Conservation (phyloP, 1,140 invertebrate species). For the Batillaria attramentaria region DNA sequence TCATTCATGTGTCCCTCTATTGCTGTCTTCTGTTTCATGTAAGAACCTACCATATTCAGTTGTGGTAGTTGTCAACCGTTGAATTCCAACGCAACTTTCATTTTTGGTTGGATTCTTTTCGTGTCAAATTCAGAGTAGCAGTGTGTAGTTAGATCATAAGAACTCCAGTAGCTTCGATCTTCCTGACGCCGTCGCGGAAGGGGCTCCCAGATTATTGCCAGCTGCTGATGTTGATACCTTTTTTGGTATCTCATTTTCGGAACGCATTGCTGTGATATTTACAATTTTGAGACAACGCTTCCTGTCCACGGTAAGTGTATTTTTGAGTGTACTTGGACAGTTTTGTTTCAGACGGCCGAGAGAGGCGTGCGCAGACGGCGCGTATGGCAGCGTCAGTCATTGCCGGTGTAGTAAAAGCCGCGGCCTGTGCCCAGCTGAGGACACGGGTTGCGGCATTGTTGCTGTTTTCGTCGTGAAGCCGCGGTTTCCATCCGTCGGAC, state of each 20-base stretch:
- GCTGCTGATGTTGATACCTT: conserved; percentile 35
- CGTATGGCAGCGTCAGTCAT: not conserved
- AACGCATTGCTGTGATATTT: conserved; percentile 33
- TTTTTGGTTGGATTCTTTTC: conserved; percentile 23
- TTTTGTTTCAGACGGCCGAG: not conserved
- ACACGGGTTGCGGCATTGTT: too few species aligned
- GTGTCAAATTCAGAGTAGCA: conserved; percentile 9
- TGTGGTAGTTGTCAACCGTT: conserved; percentile 20
- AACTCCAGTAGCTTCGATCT: conserved; percentile 27
- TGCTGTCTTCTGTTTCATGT: conserved; percentile 15
- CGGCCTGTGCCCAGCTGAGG: too few species aligned
- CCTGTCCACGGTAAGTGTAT: conserved; percentile 15
- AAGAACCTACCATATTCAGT: conserved; percentile 20
- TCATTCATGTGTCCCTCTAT: conserved; percentile 22
- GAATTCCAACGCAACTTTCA: conserved; percentile 7
- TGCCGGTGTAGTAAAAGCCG: too few species aligned
- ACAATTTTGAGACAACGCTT: conserved; percentile 10
- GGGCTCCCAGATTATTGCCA: conserved; percentile 34
- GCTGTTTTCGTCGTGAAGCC: too few species aligned
- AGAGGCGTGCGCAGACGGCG: not conserved
- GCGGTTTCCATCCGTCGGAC: too few species aligned
- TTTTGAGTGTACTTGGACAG: not conserved
- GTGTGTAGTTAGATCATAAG: conserved; percentile 27
- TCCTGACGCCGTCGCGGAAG: conserved; percentile 16
- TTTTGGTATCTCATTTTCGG: conserved; percentile 24